Evolutionary conservation across 1,140 invertebrate species (phyloP).

Genomic region (Carposina sasakii): DNA sequence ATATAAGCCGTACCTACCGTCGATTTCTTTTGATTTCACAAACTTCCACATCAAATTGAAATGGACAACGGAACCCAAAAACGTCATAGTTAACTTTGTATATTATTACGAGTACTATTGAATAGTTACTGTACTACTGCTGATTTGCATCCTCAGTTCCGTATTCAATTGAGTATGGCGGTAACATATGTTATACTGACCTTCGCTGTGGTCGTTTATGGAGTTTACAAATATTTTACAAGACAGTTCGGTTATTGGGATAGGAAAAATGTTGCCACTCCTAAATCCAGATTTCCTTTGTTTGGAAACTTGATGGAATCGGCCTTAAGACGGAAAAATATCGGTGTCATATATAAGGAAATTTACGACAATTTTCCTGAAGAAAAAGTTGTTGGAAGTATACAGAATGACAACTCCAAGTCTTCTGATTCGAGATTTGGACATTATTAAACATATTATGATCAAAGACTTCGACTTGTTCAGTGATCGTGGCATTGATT

Average conservation of each 20-base stretch:
- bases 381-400: conserved; percentile 44
- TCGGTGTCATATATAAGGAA: conserved; percentile 20
- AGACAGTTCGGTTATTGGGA: conserved; percentile 33
- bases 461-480: conserved; percentile 75
- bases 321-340: conserved; percentile 20
- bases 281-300: conserved; percentile 20
- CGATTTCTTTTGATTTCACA: no score
- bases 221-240: conserved; percentile 21
- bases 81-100: no score
- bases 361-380: conserved; percentile 34
- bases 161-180: no score
- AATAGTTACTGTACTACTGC: no score
- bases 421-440: conserved; percentile 72
- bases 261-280: conserved; percentile 22
- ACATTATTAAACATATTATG: conserved; percentile 75
- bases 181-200: no score
- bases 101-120: no score
- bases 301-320: conserved; percentile 32
- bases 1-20: no score
- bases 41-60: no score
- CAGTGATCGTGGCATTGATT: conserved; percentile 58
- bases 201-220: no score
- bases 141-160: no score
- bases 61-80: no score
- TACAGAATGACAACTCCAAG: conserved; percentile 58